These are phyloP conservation scores for Rostratula benghalensis DNA, from an alignment of 2,113 vertebrate species.

Conservation along the genomic window DNA sequence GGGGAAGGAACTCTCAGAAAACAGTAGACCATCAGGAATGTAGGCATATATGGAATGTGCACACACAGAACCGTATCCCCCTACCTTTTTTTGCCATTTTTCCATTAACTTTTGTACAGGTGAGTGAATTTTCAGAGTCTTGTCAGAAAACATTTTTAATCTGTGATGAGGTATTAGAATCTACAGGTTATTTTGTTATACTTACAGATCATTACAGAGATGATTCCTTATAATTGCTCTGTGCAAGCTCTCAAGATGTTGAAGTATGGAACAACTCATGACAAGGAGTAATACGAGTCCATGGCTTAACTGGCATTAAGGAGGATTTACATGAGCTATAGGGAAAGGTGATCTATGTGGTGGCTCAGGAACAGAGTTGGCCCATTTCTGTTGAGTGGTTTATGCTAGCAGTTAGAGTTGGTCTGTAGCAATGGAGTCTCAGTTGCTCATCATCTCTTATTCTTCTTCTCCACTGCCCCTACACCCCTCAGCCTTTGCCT, in stretches of 20 bases:
- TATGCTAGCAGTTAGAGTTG: neutral
- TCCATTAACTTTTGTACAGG: neutral
- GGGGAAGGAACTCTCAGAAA: neutral
- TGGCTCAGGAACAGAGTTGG: neutral
- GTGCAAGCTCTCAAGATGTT: neutral
- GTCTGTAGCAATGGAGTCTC: neutral
- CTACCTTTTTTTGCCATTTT: neutral
- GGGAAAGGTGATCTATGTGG: neutral
- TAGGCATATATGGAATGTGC: neutral
- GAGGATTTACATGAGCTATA: neutral
- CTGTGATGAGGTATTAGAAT: neutral
- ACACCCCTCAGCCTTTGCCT: neutral
- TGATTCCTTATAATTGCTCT: neutral
- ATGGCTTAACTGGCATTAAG: neutral
- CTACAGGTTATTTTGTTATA: neutral
- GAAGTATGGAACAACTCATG: neutral
- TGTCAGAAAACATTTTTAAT: neutral
- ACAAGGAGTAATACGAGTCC: neutral
- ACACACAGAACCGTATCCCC: neutral
- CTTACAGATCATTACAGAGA: neutral
- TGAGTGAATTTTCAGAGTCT: neutral
- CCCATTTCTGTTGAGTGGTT: neutral
- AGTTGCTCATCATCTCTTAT: neutral
- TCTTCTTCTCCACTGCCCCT: neutral
- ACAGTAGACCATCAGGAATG: neutral